Evolutionary conservation across 2,113 vertebrate species (phyloP).

Genomic region (Cairina moschata): DNA sequence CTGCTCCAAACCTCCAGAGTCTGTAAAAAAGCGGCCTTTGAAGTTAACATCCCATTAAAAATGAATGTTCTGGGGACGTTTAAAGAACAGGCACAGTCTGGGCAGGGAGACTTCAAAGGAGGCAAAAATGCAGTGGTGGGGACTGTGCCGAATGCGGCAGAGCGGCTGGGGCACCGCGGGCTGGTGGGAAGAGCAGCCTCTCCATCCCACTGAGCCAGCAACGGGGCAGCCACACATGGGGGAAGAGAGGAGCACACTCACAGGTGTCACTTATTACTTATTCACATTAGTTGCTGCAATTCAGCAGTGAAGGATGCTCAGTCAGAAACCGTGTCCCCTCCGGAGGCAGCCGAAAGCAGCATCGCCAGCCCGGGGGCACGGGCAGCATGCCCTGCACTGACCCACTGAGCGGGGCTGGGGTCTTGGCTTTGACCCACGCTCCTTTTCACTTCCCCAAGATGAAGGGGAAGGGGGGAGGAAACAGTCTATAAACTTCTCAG

Average conservation of each 20-base stretch:
- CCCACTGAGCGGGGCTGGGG: accelerated
- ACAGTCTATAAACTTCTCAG: not conserved
- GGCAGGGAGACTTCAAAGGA: not conserved
- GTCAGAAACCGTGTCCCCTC: not conserved
- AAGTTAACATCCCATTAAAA: not conserved
- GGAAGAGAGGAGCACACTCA: accelerated
- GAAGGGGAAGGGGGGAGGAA: not conserved
- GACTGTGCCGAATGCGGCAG: not conserved
- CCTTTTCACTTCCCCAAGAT: not conserved
- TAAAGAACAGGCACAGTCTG: not conserved
- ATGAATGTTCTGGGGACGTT: not conserved
- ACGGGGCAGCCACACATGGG: accelerated
- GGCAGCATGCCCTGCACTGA: accelerated
- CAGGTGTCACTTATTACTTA: not conserved
- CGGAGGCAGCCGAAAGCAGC: accelerated
- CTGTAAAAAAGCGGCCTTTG: not conserved
- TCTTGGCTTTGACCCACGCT: accelerated
- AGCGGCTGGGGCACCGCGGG: accelerated
- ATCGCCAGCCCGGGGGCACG: not conserved
- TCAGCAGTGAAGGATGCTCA: not conserved
- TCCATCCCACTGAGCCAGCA: not conserved
- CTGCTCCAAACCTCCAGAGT: not conserved
- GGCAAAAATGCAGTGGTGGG: not conserved
- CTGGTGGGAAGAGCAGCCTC: not conserved
- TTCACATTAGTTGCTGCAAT: not conserved